phyloP scores from a whole-genome alignment of 1,140 invertebrate genomes.

The Drosophila dunni region DNA sequence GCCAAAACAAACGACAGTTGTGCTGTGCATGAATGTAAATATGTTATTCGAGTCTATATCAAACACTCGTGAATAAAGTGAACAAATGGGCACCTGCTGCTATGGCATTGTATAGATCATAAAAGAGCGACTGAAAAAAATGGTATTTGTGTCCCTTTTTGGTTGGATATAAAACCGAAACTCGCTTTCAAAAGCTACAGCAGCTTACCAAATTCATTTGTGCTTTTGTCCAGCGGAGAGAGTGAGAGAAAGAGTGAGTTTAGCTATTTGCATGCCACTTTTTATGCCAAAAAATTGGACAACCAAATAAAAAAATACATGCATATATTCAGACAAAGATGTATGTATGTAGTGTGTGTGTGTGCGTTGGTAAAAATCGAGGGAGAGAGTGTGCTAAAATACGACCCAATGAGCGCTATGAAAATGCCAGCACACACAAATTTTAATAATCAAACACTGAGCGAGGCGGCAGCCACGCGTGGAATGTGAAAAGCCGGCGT shows the following conservation, averaged over 20 bases:
- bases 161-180: constrained; percentile 31
- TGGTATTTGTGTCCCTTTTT: constrained; percentile 14
- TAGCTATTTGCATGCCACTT: constrained; percentile 48
- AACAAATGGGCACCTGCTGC: constrained; percentile 19
- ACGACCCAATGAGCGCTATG: constrained; percentile 74
- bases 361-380: background rate
- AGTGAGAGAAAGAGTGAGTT: constrained; percentile 10
- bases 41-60: constrained; percentile 11
- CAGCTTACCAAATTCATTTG: constrained; percentile 40
- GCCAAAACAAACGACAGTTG: background rate
- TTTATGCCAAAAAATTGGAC: constrained; percentile 41
- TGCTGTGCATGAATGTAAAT: constrained; percentile 11
- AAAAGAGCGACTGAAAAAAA: background rate
- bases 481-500: constrained; percentile 75
- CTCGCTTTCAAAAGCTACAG: constrained; percentile 19
- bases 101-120: background rate
- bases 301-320: constrained; percentile 40
- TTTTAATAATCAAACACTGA: constrained; percentile 76
- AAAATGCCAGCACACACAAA: constrained; percentile 74
- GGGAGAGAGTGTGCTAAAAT: constrained; percentile 34
- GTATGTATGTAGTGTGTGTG: background rate
- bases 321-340: background rate
- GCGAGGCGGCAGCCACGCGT: constrained; percentile 68
- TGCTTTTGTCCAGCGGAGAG: constrained; percentile 45
- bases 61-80: constrained; percentile 22